These are phyloP conservation scores for Tragelaphus scriptus DNA, from an alignment of 2,113 vertebrate species.

Conservation along the genomic window DNA sequence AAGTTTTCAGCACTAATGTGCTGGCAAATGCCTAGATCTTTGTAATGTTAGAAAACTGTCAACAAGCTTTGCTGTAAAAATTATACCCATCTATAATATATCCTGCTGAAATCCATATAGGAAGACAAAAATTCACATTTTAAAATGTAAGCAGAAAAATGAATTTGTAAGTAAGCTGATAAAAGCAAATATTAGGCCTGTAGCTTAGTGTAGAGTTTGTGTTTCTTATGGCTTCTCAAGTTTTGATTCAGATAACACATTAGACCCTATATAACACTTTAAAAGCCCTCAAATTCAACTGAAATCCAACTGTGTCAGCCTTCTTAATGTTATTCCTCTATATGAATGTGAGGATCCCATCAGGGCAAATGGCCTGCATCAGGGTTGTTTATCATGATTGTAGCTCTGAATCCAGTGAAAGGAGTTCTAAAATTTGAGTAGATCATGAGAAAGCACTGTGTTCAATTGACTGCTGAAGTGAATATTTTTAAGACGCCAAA, in stretches of 20 bases:
- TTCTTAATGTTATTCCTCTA: background rate
- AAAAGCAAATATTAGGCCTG: background rate
- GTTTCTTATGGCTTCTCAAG: background rate
- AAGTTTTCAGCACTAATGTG: background rate
- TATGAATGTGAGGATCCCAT: background rate
- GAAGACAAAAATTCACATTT: background rate
- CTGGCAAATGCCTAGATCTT: background rate
- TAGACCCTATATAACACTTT: background rate
- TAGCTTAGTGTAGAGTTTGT: background rate
- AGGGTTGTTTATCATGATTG: background rate
- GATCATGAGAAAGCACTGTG: background rate
- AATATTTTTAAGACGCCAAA: background rate
- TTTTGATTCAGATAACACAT: background rate
- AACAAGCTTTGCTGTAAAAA: constrained; percentile 4
- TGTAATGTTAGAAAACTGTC: background rate
- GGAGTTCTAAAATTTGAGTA: background rate
- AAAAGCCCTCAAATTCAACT: background rate
- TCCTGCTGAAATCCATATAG: background rate
- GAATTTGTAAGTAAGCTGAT: background rate
- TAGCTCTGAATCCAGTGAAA: background rate
- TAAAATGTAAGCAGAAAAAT: background rate
- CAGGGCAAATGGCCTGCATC: background rate
- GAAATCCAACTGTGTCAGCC: background rate
- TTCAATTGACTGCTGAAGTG: background rate
- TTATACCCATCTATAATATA: background rate